phyloP scores from a whole-genome alignment of 2,888 invertebrate genomes.

The Zaprionus bogoriensis region DNA sequence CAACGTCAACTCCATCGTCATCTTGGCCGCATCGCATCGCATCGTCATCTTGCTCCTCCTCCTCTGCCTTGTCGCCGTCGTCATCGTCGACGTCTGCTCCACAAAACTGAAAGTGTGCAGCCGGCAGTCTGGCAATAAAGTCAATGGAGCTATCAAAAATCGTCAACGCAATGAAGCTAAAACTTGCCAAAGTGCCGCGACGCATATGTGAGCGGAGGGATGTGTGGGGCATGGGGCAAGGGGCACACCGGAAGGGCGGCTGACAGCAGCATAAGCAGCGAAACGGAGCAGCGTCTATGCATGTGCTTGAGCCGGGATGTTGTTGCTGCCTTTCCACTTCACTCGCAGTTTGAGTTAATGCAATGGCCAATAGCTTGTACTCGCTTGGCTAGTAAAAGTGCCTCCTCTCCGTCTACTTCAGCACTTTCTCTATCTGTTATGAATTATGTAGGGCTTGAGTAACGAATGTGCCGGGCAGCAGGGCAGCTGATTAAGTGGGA shows the following conservation, averaged over 20 bases:
- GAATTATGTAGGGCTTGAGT: conserved; percentile 44
- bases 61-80: too few relatives aligned
- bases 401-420: not conserved
- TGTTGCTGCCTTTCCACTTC: conserved; percentile 33
- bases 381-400: conserved; percentile 47
- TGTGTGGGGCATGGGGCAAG: not conserved
- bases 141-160: conserved; percentile 78
- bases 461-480: conserved; percentile 19
- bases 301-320: conserved; percentile 51
- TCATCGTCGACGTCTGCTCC: not conserved
- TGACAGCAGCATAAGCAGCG: conserved; percentile 20
- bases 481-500: conserved; percentile 35
- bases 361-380: conserved; percentile 51
- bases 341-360: conserved; percentile 54
- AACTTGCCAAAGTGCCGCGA: conserved; percentile 62
- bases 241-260: not conserved
- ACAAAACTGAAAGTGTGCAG: conserved; percentile 65
- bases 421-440: conserved; percentile 3
- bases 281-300: conserved; percentile 17
- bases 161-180: conserved; percentile 70
- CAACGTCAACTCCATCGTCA: conserved; percentile 3
- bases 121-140: conserved; percentile 64
- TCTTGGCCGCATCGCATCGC: not conserved
- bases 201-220: conserved; percentile 33
- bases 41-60: too few relatives aligned